Evolutionary conservation across 2,888 invertebrate genomes (phyloP).

Genomic region (Drosophila tanythrix): DNA sequence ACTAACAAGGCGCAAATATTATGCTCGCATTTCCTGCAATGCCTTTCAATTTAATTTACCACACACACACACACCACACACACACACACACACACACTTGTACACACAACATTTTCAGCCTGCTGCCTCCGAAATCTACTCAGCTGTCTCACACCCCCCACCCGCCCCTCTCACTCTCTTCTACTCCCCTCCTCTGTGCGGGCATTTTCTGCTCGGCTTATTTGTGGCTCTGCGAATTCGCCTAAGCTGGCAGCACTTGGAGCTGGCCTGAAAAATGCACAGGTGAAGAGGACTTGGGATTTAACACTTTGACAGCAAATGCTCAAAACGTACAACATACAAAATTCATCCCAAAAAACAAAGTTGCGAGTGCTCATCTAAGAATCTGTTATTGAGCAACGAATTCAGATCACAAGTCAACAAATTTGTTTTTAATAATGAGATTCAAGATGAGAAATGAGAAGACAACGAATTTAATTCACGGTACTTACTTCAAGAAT

Average conservation of each 20-base stretch:
- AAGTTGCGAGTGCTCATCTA: background rate
- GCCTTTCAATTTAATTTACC: slow-evolving; percentile 76
- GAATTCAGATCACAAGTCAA: background rate
- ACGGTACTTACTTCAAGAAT: background rate
- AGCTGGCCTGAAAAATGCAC: slow-evolving; percentile 34
- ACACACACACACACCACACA: slow-evolving; percentile 42
- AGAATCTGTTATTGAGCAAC: background rate
- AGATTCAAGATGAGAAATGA: background rate
- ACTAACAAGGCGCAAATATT: slow-evolving; percentile 80
- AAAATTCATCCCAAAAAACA: background rate
- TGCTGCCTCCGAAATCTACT: slow-evolving; percentile 33
- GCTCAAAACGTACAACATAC: background rate
- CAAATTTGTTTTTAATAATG: background rate
- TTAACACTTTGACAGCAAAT: slow-evolving; percentile 31
- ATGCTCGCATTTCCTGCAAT: slow-evolving; percentile 67
- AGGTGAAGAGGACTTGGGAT: slow-evolving; percentile 28
- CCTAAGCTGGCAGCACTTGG: slow-evolving; percentile 37
- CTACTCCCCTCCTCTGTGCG: slow-evolving; percentile 1
- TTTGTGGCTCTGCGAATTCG: slow-evolving; percentile 45
- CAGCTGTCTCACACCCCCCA: slow-evolving; percentile 6
- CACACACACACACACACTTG: slow-evolving; percentile 57
- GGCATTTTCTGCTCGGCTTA: slow-evolving; percentile 79
- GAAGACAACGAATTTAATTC: background rate
- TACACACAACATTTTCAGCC: slow-evolving; percentile 52
- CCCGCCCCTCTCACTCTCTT: background rate